Conservation (phyloP, 2,113 vertebrate genomes). For the Tragelaphus imberbis region DNA sequence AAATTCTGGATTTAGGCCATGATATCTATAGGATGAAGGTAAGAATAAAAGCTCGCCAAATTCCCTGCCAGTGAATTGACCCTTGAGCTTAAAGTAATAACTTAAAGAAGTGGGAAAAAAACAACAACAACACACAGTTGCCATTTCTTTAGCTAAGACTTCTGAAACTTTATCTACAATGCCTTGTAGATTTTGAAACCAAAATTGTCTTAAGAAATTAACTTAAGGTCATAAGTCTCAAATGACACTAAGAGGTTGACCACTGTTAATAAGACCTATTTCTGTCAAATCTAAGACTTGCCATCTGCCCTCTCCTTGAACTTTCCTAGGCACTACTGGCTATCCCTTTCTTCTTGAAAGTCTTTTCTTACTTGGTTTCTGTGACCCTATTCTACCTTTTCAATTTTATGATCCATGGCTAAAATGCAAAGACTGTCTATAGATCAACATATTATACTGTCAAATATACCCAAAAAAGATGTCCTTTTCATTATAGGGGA, state of each 20-base stretch:
- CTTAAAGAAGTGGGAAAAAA: neutral
- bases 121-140: neutral
- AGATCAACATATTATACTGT: neutral
- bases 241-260: neutral
- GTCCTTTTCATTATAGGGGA: no score
- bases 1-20: neutral
- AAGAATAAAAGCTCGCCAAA: neutral
- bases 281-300: neutral
- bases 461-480: neutral
- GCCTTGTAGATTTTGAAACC: neutral
- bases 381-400: neutral
- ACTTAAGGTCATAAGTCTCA: neutral
- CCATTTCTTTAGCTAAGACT: conserved; percentile 25
- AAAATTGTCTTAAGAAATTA: neutral
- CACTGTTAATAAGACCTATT: neutral
- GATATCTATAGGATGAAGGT: neutral
- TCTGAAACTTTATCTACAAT: neutral
- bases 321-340: neutral
- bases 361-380: neutral
- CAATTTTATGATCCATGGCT: neutral
- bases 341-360: neutral
- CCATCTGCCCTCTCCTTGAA: neutral
- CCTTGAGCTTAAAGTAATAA: conserved; percentile 19
- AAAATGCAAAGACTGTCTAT: neutral
- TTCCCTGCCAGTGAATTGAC: neutral